phyloP scores from a whole-genome alignment of 1,140 invertebrate genomes.

The Neodiprion fabricii region DNA sequence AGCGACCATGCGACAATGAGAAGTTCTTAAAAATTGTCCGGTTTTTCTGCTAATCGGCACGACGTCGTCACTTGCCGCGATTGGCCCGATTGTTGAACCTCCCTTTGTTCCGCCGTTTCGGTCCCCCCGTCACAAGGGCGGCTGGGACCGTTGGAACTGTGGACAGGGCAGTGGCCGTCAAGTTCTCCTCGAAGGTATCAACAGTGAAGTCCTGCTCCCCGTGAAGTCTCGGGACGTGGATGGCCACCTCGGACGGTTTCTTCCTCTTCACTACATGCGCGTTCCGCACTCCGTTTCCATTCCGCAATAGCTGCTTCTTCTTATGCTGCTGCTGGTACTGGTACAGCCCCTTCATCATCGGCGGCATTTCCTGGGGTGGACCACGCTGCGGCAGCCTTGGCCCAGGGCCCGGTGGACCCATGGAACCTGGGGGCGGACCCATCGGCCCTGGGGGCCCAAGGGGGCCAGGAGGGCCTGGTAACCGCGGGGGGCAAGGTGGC shows the following conservation, averaged over 20 bases:
- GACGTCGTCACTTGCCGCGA: conserved; percentile 6
- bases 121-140: neutral
- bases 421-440: conserved; percentile 10
- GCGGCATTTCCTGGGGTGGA: conserved; percentile 11
- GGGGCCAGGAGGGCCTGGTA: conserved; percentile 20
- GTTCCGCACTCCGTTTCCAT: neutral
- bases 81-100: neutral
- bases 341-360: conserved; percentile 6
- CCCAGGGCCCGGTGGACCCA: conserved; percentile 14
- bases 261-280: neutral
- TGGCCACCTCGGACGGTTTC: neutral
- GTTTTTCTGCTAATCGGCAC: neutral
- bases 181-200: conserved; percentile 50
- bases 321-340: neutral
- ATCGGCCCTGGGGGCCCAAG: conserved; percentile 16
- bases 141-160: neutral
- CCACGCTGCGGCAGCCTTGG: conserved; percentile 29
- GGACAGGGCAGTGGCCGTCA: conserved; percentile 20
- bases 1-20: no score
- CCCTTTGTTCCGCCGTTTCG: neutral
- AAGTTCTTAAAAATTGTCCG: neutral
- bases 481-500: conserved; percentile 21
- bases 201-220: conserved; percentile 49
- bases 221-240: conserved; percentile 7
- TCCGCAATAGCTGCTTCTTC: neutral